Evolutionary conservation across 2,888 invertebrate species (phyloP).

Genomic region (Nematopogon swammerdamellus): DNA sequence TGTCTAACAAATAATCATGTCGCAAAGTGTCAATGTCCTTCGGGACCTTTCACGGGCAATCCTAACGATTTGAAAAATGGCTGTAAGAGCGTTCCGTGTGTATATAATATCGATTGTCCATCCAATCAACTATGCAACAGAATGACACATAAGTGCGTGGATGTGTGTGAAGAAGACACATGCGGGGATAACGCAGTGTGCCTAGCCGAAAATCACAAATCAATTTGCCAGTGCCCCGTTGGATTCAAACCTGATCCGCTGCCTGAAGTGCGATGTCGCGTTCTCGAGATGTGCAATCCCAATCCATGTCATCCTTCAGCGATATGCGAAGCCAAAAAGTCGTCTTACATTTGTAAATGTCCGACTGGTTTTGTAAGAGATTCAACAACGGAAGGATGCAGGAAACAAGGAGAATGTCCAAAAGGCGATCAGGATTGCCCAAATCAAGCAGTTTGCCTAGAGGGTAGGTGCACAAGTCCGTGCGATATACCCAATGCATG

Average conservation of each 20-base stretch:
- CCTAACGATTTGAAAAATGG: constrained; percentile 73
- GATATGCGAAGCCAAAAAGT: constrained; percentile 66
- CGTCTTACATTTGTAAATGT: constrained; percentile 76
- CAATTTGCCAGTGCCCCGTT: constrained; percentile 81
- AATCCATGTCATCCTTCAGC: constrained; percentile 82
- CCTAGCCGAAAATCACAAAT: constrained; percentile 78
- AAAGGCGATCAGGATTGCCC: constrained; percentile 75
- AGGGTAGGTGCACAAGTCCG: constrained; percentile 73
- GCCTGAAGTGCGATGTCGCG: constrained; percentile 77
- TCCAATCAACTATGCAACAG: constrained; percentile 78
- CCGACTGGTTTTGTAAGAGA: constrained; percentile 75
- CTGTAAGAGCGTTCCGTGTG: constrained; percentile 78
- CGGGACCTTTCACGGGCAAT: constrained; percentile 83
- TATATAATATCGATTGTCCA: constrained; percentile 83
- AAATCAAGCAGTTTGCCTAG: constrained; percentile 66
- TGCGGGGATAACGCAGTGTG: constrained; percentile 89
- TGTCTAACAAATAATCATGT: constrained; percentile 89
- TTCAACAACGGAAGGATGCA: constrained; percentile 71
- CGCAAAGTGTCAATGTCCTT: constrained; percentile 86
- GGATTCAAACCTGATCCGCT: constrained; percentile 79
- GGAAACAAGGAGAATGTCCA: constrained; percentile 71
- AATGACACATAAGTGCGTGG: constrained; percentile 75
- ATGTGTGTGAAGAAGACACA: constrained; percentile 76
- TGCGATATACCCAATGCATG: constrained; percentile 69
- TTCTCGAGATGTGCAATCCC: constrained; percentile 68